A percentile compares a stretch with the other conserved stretches of the same genome.
phyloP scores from a whole-genome alignment of 2,113 vertebrate genomes.

The Microtus ochrogaster region DNA sequence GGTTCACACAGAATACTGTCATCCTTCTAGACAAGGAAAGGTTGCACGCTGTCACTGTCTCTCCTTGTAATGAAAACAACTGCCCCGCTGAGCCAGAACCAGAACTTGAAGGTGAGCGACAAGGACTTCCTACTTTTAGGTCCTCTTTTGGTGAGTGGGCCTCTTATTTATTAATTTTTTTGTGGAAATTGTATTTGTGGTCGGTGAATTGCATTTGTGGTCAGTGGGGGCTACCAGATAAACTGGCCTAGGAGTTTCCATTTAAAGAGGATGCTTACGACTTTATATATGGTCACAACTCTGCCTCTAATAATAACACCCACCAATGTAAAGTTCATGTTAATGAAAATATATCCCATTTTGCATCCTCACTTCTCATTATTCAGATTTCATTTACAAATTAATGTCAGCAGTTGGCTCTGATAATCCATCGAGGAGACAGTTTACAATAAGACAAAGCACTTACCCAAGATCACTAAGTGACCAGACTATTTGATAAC shows the following conservation, averaged over 20 bases:
- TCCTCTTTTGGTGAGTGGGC: background rate
- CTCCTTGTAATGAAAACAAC: slow-evolving; percentile 56
- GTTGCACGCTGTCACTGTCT: slow-evolving; percentile 11
- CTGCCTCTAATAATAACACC: background rate
- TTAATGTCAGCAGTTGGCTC: background rate
- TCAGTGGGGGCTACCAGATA: background rate
- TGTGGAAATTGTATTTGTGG: background rate
- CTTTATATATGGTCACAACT: background rate
- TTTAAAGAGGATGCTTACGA: slow-evolving; percentile 22
- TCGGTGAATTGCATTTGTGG: background rate
- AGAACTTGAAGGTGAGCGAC: slow-evolving; percentile 30
- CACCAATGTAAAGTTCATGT: background rate
- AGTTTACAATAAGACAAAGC: background rate
- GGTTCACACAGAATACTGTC: slow-evolving; percentile 61
- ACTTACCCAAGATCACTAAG: background rate
- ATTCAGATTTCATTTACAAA: background rate
- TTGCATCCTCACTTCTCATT: background rate
- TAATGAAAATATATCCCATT: background rate
- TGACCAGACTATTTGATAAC: background rate
- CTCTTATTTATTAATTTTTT: background rate
- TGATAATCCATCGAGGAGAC: background rate
- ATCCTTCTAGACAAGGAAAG: slow-evolving; percentile 73
- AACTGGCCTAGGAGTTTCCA: background rate
- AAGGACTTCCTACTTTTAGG: background rate
- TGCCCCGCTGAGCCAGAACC: slow-evolving; percentile 7